Evolutionary conservation across 1,140 invertebrate species (phyloP), one percentile per base, ranked within the genome.

Genomic region (Camponotus vicinus): DNA sequence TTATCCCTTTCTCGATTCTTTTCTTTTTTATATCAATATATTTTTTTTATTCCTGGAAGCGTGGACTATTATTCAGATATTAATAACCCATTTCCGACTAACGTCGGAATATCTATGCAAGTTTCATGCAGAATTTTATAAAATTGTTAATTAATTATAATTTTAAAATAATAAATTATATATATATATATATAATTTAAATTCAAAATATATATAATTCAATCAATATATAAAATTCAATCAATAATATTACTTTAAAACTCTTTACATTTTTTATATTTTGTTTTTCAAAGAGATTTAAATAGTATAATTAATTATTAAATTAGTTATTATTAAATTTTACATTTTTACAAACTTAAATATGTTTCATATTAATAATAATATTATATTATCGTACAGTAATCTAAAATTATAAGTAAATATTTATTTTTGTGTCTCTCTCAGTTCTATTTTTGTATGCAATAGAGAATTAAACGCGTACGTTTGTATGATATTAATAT

Each of bases 401-500:
- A 52, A 52, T 52, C 49, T 52, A 45, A 27, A 27, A 42, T 8
- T 9, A 9, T 42, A 42, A 45, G 42, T 18, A 21, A 34, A 13
- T 45, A 61, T 59, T 55, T 45, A 49, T 49, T 61, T 9, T 21
- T 61, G 27, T 27, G 3, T 71, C 42, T 49, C 37, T 34, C 34
- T 82, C 15, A 64, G 15, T 66, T 21, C 8, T 34, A 59, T 27
- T 82, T 59, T 61, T 73, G 67, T 59, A 61, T 52, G 49, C 49
- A 9, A 32, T 57, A 73, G 3, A 34, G 18, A 69, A 86, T 86
- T 37, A 27, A 64, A 55, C 34, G 40, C 66, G 49, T 82, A 52
- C 27, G 73, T 45, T 18, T 37, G 9, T 11, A 66, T 87, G 83
- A 86, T 83, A 82, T 83, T 88, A 83, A 89, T 89, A 73, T 75